Conservation (phyloP, 2,888 invertebrate species). For the Parnassius smintheus region DNA sequence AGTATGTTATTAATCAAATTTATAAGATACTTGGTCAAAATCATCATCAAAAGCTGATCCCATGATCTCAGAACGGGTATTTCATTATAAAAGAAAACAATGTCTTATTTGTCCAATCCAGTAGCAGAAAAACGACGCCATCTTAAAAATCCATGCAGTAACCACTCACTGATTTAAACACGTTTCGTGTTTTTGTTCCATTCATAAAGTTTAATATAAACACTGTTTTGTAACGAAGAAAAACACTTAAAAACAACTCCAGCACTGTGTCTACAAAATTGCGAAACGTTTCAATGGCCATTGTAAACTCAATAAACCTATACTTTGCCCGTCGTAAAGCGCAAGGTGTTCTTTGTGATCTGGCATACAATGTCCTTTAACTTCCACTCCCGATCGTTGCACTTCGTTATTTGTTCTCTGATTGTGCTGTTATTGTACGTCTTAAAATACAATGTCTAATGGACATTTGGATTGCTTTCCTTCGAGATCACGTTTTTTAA, state of each 20-base stretch:
- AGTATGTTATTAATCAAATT: too few species aligned
- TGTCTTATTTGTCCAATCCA: too few species aligned
- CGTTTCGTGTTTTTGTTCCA: not conserved
- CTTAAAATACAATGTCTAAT: not conserved
- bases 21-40: too few species aligned
- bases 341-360: constrained; percentile 33
- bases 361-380: constrained; percentile 26
- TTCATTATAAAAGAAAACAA: too few species aligned
- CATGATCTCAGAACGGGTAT: too few species aligned
- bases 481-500: too few species aligned
- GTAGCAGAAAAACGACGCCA: too few species aligned
- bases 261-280: constrained; percentile 31
- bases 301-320: constrained; percentile 40
- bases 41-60: too few species aligned
- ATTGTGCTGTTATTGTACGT: constrained; percentile 28
- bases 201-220: constrained; percentile 3
- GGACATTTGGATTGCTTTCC: too few species aligned
- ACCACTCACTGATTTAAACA: not conserved
- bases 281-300: constrained; percentile 37
- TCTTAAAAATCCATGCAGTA: not conserved
- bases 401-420: constrained; percentile 31
- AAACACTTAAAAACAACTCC: constrained; percentile 21
- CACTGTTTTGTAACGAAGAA: constrained; percentile 26
- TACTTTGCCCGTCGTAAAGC: constrained; percentile 46
- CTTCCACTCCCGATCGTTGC: constrained; percentile 36